Evolutionary conservation across 2,888 invertebrate genomes (phyloP).

Genomic region (Protodeltote pygarga): DNA sequence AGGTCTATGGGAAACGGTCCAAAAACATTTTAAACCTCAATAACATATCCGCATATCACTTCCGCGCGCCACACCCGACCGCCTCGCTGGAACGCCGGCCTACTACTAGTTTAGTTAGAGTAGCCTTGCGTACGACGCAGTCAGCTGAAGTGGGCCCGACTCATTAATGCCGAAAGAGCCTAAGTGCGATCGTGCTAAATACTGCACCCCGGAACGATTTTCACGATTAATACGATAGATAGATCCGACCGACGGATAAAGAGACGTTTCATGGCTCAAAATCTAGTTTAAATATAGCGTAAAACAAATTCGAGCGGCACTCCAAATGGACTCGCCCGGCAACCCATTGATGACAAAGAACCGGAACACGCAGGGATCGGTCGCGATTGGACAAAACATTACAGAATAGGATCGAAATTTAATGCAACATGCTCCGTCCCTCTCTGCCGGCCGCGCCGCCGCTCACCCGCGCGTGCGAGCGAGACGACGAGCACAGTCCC

Average conservation of each 20-base stretch:
- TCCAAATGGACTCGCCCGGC: slow-evolving; percentile 88
- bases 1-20: slow-evolving; percentile 75
- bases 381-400: slow-evolving; percentile 88
- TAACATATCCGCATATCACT: slow-evolving; percentile 73
- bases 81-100: slow-evolving; percentile 69
- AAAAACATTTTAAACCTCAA: slow-evolving; percentile 74
- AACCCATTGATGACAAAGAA: slow-evolving; percentile 91
- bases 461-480: slow-evolving; percentile 55
- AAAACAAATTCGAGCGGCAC: slow-evolving; percentile 71
- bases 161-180: slow-evolving; percentile 78
- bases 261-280: slow-evolving; percentile 45
- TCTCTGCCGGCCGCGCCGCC: slow-evolving; percentile 52
- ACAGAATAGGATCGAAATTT: slow-evolving; percentile 85
- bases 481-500: slow-evolving; percentile 61
- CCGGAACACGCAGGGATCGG: slow-evolving; percentile 87
- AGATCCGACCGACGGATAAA: slow-evolving; percentile 32
- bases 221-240: slow-evolving; percentile 35
- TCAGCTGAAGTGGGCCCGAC: slow-evolving; percentile 85
- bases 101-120: slow-evolving; percentile 81
- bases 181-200: slow-evolving; percentile 67
- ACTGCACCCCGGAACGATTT: slow-evolving; percentile 50
- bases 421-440: slow-evolving; percentile 75
- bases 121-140: slow-evolving; percentile 85
- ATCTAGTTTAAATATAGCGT: slow-evolving; percentile 64
- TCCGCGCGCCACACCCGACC: slow-evolving; percentile 65